Conservation (phyloP, 92 coral and sea anemone species). For the Heliopora coerulea region DNA sequence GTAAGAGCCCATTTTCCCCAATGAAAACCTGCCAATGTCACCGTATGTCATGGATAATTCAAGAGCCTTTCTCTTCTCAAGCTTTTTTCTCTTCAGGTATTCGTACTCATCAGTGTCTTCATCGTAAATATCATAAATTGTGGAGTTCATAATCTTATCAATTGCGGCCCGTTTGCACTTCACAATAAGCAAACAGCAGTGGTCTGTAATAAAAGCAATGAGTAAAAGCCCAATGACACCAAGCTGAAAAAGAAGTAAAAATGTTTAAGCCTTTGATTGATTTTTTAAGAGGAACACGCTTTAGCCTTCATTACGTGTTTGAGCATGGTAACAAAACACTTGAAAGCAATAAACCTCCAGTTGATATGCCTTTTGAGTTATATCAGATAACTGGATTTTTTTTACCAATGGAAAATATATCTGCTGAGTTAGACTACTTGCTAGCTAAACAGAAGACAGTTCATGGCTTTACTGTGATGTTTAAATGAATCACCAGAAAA, state of each 20-base stretch:
- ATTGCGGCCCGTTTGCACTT: constrained; percentile 93
- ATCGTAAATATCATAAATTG: background rate
- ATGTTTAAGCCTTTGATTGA: background rate
- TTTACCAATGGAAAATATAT: no score
- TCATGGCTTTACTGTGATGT: no score
- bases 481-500: no score
- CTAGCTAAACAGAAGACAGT: no score
- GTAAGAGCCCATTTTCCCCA: constrained; percentile 72
- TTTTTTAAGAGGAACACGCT: no score
- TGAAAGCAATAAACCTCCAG: no score
- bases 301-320: no score
- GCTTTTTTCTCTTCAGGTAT: constrained; percentile 62
- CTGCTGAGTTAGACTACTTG: no score
- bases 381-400: no score
- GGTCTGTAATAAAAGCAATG: constrained; percentile 82
- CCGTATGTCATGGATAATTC: constrained; percentile 62
- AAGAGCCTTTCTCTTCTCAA: constrained; percentile 5
- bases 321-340: no score
- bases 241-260: constrained; percentile 54
- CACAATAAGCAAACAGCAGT: constrained; percentile 89
- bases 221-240: constrained; percentile 69
- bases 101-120: constrained; percentile 53
- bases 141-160: constrained; percentile 58
- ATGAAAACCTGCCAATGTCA: constrained; percentile 78
- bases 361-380: no score